A percentile compares a stretch with the other conserved stretches of the same genome.
phyloP scores from a whole-genome alignment of 2,888 invertebrate species.

The Ommatoiulus sabulosus region DNA sequence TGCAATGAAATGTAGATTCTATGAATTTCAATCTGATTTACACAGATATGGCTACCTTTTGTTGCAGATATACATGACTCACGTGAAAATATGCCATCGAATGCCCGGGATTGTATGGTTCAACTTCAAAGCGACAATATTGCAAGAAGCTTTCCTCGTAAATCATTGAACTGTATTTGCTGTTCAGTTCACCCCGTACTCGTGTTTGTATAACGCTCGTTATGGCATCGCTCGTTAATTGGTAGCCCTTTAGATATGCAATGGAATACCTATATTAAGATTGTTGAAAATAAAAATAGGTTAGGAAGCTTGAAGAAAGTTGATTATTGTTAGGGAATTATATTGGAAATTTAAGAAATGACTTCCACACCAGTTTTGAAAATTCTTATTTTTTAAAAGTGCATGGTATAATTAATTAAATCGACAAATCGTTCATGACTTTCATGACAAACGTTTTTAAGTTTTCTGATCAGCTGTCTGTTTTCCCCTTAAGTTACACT shows the following conservation, averaged over 20 bases:
- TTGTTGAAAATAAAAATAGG: background rate
- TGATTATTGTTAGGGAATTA: background rate
- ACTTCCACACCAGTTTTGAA: no score
- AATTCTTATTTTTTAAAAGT: no score
- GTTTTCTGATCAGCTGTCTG: no score
- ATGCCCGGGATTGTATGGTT: slow-evolving; percentile 18
- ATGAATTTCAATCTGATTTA: background rate
- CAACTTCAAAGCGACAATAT: background rate
- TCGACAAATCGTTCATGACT: no score
- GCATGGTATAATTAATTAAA: no score
- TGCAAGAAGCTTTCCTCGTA: slow-evolving; percentile 3
- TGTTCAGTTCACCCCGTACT: background rate
- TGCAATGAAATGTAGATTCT: background rate
- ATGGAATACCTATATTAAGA: background rate
- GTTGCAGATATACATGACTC: background rate
- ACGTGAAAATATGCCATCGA: background rate
- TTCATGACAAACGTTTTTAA: no score
- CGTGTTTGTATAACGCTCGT: slow-evolving; percentile 1
- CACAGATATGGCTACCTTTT: background rate
- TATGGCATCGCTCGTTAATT: background rate
- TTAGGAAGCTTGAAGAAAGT: background rate
- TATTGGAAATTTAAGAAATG: no score
- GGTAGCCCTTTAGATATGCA: slow-evolving; percentile 18
- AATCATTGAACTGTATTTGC: background rate
- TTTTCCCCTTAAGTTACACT: no score